Base-by-base conservation (phyloP, 2,888 invertebrate genomes). In the Eristalinus aeneus region DNA sequence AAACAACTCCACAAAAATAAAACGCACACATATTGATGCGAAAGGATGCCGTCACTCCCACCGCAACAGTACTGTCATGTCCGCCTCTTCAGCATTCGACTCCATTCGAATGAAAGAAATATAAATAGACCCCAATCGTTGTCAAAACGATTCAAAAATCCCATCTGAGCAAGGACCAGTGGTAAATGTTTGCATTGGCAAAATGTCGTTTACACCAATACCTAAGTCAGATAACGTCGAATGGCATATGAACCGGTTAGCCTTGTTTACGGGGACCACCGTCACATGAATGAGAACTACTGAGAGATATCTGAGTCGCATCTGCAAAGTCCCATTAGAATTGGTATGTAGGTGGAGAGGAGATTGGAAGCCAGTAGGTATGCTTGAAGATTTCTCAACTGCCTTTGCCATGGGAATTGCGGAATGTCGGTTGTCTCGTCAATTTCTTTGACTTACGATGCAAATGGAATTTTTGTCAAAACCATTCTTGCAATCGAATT, bases 401-500 rank as follows among this genome's bases (percentile, higher is more conserved):
- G 46, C 67, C 10, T 4, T 32, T 34, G 22, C 53, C 53, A 31
- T 63, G 4, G 53, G 20, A 34, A 61, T 32, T 63, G 22, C 20
- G 20, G n/a, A 63, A 61, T 72, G 39, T 10, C 53, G 39, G 46
- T 46, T n/a, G 8, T 53, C 39, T 72, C 4, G 72, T 64, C 64
- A 54, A 64, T 73, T 64, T 73, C 63, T 64, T 64, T 72, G 73
- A 73, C 54, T 64, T 64, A 73, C 63, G 54, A 36, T 64, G 22
- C 27, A 64, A 73, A 64, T 64, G 54, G 34, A 54, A 64, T 64
- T 63, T 63, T 32, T 53, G 46, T 34, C 32, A 54, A 34, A 60
- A n/a, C 22, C 46, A 3, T n/a, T 63, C 63, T 53, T 63, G 36
- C 64, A 34, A 64, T 36, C 34, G 63, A 73, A 63, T 64, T 27